Base-by-base conservation (phyloP, 1,140 invertebrate species). In the Trichoplusia ni region DNA sequence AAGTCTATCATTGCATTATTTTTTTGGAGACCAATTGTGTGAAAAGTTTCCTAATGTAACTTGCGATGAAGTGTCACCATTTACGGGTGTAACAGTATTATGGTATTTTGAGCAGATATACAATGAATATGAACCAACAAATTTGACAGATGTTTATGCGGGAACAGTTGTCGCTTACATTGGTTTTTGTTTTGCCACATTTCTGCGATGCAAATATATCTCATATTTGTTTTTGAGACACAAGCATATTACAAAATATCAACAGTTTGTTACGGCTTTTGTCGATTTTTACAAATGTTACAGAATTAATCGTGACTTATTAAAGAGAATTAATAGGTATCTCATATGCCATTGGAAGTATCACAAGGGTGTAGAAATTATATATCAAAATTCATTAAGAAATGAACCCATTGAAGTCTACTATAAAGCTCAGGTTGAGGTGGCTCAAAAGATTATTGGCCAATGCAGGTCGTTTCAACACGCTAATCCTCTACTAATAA, bases 271-370 rank as follows among this genome's bases (percentile, higher is more conserved):
- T 64, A 1, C 82, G 81, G 31, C 64, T 87, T 0, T 81, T 72
- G 37, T 67, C 61, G 4, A n/a, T n/a, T 77, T 80, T 72, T 89
- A 86, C 23, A 54, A 67, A 7, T 63, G 73, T 33, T 73, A 80
- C 33, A 81, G 76, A 64, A 83, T 86, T 67, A 79, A 89, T 64
- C 75, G 73, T 0, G 73, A 76, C 44, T 62, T 89, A 27, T 54
- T 86, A 19, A 73, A 59, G 49, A 67, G 86, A 25, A 67, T 89
- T 11, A 69, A 83, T 25, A 76, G 73, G 62, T 89, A 86, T 75
- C 71, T 89, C 21, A 35, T 67, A 33, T 87, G 83, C 35, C 82
- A 87, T 54, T 89, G 84, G 82, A 87, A 82, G 49, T 82, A 84
- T 69, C 81, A 81, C 51, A 71, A 71, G 56, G 83, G 84, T 11